A percentile compares a stretch with the other conserved stretches of the same genome.
Evolutionary conservation across 2,888 invertebrate genomes (phyloP).

Genomic region (Cephalotes varians): DNA sequence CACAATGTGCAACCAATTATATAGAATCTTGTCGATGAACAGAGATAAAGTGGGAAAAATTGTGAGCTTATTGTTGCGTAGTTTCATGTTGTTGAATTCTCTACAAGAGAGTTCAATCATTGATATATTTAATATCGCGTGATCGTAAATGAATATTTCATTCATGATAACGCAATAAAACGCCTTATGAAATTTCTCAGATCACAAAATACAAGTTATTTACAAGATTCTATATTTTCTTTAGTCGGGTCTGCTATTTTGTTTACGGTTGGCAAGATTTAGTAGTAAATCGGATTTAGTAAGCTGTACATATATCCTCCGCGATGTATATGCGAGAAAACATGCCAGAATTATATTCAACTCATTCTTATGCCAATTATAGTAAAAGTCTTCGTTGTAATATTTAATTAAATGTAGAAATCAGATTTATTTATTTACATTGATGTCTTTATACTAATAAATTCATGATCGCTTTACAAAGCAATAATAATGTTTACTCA

Average conservation of each 20-base stretch:
- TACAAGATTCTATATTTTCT: not conserved
- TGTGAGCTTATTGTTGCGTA: not conserved
- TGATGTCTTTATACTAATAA: not conserved
- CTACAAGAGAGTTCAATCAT: not conserved
- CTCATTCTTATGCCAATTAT: not conserved
- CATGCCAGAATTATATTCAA: slow-evolving; percentile 17
- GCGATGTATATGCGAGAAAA: slow-evolving; percentile 9
- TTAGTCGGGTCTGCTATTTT: slow-evolving; percentile 9
- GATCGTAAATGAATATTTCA: not conserved
- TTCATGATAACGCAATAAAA: not conserved
- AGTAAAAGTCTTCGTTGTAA: not conserved
- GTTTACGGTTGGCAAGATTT: slow-evolving; percentile 24
- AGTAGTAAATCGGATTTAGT: slow-evolving; percentile 27
- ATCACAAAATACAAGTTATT: not conserved
- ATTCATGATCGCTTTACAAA: not conserved
- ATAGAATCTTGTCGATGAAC: slow-evolving; percentile 11
- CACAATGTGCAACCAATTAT: slow-evolving; percentile 19
- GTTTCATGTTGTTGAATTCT: slow-evolving; percentile 13
- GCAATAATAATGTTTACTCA: not conserved
- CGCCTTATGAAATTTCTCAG: not conserved
- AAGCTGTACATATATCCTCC: not conserved
- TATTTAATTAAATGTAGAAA: not conserved
- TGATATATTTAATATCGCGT: not conserved
- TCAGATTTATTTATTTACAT: not conserved
- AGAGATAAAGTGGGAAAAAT: slow-evolving; percentile 25